These are phyloP conservation scores for Forbesichthys papilliferus DNA, from an alignment of 2,113 vertebrate genomes.

Conservation along the genomic window DNA sequence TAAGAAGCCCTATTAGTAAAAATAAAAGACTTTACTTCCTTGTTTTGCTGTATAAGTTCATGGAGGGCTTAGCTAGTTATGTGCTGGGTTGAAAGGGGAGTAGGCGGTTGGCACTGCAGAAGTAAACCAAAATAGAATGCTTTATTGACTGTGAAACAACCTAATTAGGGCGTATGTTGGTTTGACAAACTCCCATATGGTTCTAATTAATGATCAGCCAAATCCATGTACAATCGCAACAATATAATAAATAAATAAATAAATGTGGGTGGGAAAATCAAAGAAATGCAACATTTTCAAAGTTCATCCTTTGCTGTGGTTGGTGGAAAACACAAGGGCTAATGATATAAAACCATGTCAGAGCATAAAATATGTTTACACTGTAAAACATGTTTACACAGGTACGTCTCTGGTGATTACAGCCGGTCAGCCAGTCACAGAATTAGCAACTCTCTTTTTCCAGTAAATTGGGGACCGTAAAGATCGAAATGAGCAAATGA, in stretches of 20 bases:
- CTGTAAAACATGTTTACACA: slow-evolving; percentile 47
- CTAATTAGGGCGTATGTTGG: slow-evolving; percentile 21
- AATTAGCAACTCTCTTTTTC: slow-evolving; percentile 39
- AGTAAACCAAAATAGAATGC: neutral
- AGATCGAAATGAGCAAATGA: slow-evolving; percentile 34
- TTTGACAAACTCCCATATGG: slow-evolving; percentile 29
- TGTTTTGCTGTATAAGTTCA: slow-evolving; percentile 29
- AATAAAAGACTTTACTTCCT: slow-evolving; percentile 16
- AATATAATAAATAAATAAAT: neutral
- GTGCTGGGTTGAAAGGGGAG: slow-evolving; percentile 12
- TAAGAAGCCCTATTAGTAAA: slow-evolving; percentile 30
- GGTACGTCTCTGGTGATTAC: slow-evolving; percentile 54
- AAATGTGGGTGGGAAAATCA: slow-evolving; percentile 4
- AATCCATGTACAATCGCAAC: slow-evolving; percentile 4
- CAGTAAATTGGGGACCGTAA: slow-evolving; percentile 39
- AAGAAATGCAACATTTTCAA: slow-evolving; percentile 14
- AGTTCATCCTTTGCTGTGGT: slow-evolving; percentile 16
- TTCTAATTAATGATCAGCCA: slow-evolving; percentile 32
- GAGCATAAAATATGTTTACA: slow-evolving; percentile 57
- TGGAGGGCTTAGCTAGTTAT: slow-evolving; percentile 20
- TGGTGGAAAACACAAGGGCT: slow-evolving; percentile 2
- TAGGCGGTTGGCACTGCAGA: neutral
- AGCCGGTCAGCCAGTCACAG: slow-evolving; percentile 31
- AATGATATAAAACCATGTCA: slow-evolving; percentile 39
- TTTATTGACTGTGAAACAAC: slow-evolving; percentile 19